A percentile compares a stretch with the other conserved stretches of the same genome.
Conservation (phyloP, 2,797 vertebrate species). For the Danionella dracula region DNA sequence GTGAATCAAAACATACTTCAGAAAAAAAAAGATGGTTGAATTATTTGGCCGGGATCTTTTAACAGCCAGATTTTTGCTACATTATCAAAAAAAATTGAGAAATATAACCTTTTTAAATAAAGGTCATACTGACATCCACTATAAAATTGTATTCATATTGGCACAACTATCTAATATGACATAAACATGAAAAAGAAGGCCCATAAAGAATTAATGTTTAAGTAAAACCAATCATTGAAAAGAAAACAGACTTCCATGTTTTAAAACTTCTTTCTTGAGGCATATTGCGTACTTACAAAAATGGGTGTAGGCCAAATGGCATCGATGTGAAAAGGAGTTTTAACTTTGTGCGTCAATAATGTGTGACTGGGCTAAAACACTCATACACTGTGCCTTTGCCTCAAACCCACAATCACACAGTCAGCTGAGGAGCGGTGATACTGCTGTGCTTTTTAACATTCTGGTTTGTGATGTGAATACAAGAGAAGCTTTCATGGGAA, state of each 20-base stretch:
- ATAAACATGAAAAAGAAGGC: too few relatives aligned
- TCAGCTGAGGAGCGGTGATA: slow-evolving; percentile 32
- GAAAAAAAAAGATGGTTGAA: too few relatives aligned
- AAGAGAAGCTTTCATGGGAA: slow-evolving; percentile 7
- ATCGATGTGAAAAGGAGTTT: background rate
- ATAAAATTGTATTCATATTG: too few relatives aligned
- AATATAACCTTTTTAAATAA: too few relatives aligned
- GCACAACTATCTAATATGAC: too few relatives aligned
- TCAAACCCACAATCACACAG: background rate
- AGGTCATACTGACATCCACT: too few relatives aligned
- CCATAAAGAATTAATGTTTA: too few relatives aligned
- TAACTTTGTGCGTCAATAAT: slow-evolving; percentile 8
- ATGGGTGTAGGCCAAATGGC: background rate
- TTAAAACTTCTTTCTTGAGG: background rate
- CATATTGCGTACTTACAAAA: background rate
- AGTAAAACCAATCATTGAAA: background rate
- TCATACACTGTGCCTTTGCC: background rate
- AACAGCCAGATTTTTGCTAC: too few relatives aligned
- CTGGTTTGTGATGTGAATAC: slow-evolving; percentile 20
- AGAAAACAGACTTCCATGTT: background rate
- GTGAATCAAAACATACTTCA: too few relatives aligned
- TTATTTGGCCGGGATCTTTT: too few relatives aligned
- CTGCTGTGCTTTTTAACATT: slow-evolving; percentile 19
- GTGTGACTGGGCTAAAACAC: background rate
- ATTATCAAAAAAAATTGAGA: too few relatives aligned